Percentiles rank a stretch among this genome's conserved stretches.
These are phyloP conservation scores for Carterocephalus palaemon DNA, from an alignment of 2,888 invertebrate genomes.

Conservation along the genomic window DNA sequence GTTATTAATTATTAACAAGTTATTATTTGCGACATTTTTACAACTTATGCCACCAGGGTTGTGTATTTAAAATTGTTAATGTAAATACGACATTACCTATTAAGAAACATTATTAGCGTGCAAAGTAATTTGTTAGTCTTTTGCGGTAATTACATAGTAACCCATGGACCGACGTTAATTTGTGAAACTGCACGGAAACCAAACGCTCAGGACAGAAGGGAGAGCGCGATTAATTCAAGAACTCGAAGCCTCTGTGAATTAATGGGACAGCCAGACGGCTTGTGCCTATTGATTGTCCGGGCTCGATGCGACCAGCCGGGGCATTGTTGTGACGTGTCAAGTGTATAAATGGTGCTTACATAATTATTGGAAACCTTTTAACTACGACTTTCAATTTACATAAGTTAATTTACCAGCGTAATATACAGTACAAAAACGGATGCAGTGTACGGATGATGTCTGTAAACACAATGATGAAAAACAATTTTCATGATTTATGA, in stretches of 20 bases:
- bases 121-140: constrained; percentile 18
- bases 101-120: not conserved
- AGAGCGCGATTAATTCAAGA: constrained; percentile 67
- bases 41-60: too few species aligned
- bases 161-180: constrained; percentile 62
- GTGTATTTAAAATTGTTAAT: too few species aligned
- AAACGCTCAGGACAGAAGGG: constrained; percentile 51
- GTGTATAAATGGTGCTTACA: not conserved
- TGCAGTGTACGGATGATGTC: not conserved
- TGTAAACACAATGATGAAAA: not conserved
- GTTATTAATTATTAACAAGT: too few species aligned
- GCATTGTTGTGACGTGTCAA: constrained; percentile 11
- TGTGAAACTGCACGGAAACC: constrained; percentile 69
- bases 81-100: too few species aligned
- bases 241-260: constrained; percentile 60
- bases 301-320: constrained; percentile 1
- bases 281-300: constrained; percentile 53
- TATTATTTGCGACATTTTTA: too few species aligned
- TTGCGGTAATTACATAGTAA: constrained; percentile 46
- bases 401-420: too few species aligned
- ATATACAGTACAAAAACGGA: too few species aligned
- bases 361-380: too few species aligned
- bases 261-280: constrained; percentile 52
- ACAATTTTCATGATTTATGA: not conserved
- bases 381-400: too few species aligned